phyloP scores from a whole-genome alignment of 1,140 invertebrate species.

The Eufriesea mexicana region DNA sequence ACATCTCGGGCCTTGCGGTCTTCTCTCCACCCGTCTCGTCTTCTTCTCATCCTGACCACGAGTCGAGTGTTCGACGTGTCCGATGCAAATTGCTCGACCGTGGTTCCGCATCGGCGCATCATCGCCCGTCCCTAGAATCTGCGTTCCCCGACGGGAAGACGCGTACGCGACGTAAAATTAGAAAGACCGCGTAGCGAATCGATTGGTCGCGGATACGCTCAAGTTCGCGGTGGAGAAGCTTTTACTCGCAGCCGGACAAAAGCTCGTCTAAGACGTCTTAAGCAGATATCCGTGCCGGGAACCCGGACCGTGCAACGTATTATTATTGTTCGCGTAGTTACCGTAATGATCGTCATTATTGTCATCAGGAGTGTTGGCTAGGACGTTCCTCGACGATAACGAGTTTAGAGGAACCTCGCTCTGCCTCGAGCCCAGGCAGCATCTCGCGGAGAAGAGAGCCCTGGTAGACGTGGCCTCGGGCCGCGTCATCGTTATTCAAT shows the following conservation, averaged over 20 bases:
- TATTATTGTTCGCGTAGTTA: slow-evolving; percentile 58
- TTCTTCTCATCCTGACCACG: too few relatives aligned
- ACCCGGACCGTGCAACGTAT: slow-evolving; percentile 5
- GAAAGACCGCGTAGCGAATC: background rate
- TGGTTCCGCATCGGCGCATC: background rate
- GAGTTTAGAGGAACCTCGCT: background rate
- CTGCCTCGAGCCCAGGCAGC: too few relatives aligned
- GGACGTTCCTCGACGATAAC: slow-evolving; percentile 36
- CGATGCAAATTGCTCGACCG: background rate
- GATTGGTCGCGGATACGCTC: slow-evolving; percentile 6
- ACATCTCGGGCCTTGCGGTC: too few relatives aligned
- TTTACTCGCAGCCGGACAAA: background rate
- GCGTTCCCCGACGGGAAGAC: too few relatives aligned
- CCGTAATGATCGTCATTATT: slow-evolving; percentile 65
- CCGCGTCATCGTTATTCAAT: slow-evolving; percentile 74
- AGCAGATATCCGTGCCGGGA: background rate
- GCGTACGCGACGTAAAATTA: background rate
- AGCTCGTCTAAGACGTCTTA: slow-evolving; percentile 1
- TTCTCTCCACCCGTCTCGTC: too few relatives aligned
- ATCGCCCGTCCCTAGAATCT: too few relatives aligned
- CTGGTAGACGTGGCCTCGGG: slow-evolving; percentile 48
- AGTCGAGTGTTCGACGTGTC: background rate
- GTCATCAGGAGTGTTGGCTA: slow-evolving; percentile 55
- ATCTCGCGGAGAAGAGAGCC: background rate
- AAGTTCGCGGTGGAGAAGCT: background rate